Evolutionary conservation across 2,888 invertebrate genomes (phyloP).

Genomic region (Amorpha juglandis): DNA sequence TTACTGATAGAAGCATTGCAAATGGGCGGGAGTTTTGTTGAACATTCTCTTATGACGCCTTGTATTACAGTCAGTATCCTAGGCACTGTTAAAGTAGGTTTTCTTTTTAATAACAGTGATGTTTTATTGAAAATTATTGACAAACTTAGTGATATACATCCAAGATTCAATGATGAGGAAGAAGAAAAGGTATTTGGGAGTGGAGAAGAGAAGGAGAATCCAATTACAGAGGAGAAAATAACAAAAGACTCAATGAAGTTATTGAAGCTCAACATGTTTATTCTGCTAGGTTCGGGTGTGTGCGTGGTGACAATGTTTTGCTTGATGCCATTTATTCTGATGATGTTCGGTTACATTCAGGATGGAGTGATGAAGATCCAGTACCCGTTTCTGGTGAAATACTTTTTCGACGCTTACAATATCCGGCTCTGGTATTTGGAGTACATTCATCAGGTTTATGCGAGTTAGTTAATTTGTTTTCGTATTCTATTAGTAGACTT

Average conservation of each 20-base stretch:
- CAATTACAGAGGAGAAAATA: constrained; percentile 40
- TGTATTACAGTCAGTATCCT: constrained; percentile 58
- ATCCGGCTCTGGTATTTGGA: constrained; percentile 51
- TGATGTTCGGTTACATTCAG: constrained; percentile 49
- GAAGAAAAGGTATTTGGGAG: constrained; percentile 15
- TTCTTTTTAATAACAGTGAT: constrained; percentile 50
- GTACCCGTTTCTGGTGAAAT: constrained; percentile 60
- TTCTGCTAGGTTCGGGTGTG: constrained; percentile 43
- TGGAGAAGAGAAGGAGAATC: constrained; percentile 19
- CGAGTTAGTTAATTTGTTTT: constrained; percentile 44
- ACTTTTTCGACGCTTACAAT: constrained; percentile 57
- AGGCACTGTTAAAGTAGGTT: constrained; percentile 52
- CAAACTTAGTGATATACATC: constrained; percentile 57
- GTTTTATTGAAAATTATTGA: constrained; percentile 45
- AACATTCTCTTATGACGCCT: constrained; percentile 57
- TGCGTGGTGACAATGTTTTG: constrained; percentile 53
- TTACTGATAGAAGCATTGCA: constrained; percentile 57
- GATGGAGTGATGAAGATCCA: constrained; percentile 47
- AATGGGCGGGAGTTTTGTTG: constrained; percentile 51
- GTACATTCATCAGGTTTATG: constrained; percentile 60
- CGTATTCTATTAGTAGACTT: no score
- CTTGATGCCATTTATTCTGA: constrained; percentile 50
- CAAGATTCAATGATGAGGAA: constrained; percentile 36
- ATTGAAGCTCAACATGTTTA: constrained; percentile 44
- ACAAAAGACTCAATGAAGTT: constrained; percentile 46